A percentile compares a stretch with the other conserved stretches of the same genome.
Evolutionary conservation across 2,797 vertebrate species (phyloP).

Genomic region (Pelobates cultripes): DNA sequence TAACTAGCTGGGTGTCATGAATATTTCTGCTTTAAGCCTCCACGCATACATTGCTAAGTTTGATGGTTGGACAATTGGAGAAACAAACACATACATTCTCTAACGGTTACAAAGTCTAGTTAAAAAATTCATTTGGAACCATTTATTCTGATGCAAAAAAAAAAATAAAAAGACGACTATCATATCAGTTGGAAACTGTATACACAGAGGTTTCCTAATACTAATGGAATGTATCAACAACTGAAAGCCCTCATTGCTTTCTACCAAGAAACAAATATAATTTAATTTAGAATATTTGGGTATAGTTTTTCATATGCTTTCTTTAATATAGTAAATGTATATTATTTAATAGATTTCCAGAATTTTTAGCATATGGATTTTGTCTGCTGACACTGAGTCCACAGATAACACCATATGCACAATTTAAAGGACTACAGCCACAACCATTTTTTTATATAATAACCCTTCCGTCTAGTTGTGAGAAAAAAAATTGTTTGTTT

Average conservation of each 20-base stretch:
- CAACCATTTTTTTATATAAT: not conserved
- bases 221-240: conserved; percentile 8
- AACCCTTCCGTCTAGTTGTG: too few relatives aligned
- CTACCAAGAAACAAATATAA: not conserved
- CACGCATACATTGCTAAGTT: too few relatives aligned
- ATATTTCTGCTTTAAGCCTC: too few relatives aligned
- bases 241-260: not conserved
- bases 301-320: not conserved
- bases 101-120: not conserved
- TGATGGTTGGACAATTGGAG: too few relatives aligned
- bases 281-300: conserved; percentile 7
- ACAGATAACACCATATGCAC: not conserved
- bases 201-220: not conserved
- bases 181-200: not conserved
- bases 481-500: too few relatives aligned
- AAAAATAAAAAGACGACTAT: not conserved
- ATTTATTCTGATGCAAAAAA: not conserved
- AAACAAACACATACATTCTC: too few relatives aligned
- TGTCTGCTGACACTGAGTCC: not conserved
- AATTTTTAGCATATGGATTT: not conserved
- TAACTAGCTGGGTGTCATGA: too few relatives aligned
- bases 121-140: not conserved
- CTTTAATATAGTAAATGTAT: not conserved
- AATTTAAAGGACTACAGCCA: not conserved
- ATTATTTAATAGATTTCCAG: not conserved